Conservation (phyloP, 2,888 invertebrate species). For the Tineola bisselliella region DNA sequence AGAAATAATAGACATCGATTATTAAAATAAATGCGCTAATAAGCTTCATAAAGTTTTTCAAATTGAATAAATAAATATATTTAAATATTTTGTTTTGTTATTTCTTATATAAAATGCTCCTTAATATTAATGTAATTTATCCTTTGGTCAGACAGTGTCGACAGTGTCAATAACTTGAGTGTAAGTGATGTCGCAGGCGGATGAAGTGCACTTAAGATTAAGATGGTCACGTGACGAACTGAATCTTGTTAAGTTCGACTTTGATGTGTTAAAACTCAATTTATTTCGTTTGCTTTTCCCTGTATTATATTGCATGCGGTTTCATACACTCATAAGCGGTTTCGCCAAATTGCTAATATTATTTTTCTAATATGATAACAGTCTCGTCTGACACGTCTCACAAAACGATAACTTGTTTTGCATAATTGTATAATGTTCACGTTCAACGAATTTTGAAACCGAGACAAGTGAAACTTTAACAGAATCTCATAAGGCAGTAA, state of each 20-base stretch:
- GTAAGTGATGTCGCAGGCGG: neutral
- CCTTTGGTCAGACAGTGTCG: neutral
- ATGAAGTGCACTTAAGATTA: conserved; percentile 4
- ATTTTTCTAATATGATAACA: too few species aligned
- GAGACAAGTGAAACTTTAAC: neutral
- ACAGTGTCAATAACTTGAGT: conserved; percentile 2
- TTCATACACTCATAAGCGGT: too few species aligned
- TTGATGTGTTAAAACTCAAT: neutral
- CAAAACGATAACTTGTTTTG: neutral
- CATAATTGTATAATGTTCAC: neutral
- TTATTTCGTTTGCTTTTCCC: neutral
- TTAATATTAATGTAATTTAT: neutral
- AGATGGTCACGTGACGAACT: conserved; percentile 3
- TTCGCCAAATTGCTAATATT: too few species aligned
- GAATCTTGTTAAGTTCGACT: conserved; percentile 1
- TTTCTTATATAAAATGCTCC: neutral
- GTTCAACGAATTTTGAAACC: neutral
- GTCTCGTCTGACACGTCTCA: too few species aligned
- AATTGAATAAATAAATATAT: too few species aligned
- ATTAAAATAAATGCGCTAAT: too few species aligned
- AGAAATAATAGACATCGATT: too few species aligned
- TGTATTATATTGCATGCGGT: too few species aligned
- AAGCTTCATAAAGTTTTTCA: too few species aligned
- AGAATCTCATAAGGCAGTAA: conserved; percentile 1
- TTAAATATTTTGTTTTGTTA: too few species aligned